phyloP scores from a whole-genome alignment of 2,888 invertebrate genomes.

The Deilephila porcellus region DNA sequence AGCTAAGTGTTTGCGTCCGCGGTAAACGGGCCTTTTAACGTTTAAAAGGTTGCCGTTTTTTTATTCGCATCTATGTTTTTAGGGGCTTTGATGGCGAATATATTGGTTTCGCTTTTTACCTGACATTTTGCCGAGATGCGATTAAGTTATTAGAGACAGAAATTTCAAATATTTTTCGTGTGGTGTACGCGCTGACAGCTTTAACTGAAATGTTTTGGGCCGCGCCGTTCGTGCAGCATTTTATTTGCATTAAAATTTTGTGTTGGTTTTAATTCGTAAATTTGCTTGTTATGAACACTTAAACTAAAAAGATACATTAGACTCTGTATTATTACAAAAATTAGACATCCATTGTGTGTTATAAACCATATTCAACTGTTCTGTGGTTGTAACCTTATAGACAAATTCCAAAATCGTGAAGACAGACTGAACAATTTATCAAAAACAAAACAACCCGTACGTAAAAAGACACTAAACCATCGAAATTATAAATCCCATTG shows the following conservation, averaged over 20 bases:
- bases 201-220: neutral
- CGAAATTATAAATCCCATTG: conserved; percentile 15
- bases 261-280: neutral
- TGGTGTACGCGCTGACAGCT: neutral
- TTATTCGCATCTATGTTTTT: conserved; percentile 72
- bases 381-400: too few species aligned
- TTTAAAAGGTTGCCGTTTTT: conserved; percentile 75
- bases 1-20: conserved; percentile 84
- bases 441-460: neutral
- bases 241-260: neutral
- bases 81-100: conserved; percentile 74
- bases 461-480: neutral
- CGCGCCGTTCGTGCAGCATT: neutral
- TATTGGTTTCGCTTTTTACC: conserved; percentile 73
- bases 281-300: neutral
- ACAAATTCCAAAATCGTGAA: too few species aligned
- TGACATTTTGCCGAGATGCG: conserved; percentile 69
- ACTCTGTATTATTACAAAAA: too few species aligned
- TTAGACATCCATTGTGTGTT: too few species aligned
- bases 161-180: conserved; percentile 49
- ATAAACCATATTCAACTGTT: too few species aligned
- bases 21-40: conserved; percentile 84
- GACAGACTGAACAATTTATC: neutral
- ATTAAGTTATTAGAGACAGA: conserved; percentile 66
- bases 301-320: too few species aligned